phyloP scores from a whole-genome alignment of 2,113 vertebrate genomes.

The Silurus glanis region DNA sequence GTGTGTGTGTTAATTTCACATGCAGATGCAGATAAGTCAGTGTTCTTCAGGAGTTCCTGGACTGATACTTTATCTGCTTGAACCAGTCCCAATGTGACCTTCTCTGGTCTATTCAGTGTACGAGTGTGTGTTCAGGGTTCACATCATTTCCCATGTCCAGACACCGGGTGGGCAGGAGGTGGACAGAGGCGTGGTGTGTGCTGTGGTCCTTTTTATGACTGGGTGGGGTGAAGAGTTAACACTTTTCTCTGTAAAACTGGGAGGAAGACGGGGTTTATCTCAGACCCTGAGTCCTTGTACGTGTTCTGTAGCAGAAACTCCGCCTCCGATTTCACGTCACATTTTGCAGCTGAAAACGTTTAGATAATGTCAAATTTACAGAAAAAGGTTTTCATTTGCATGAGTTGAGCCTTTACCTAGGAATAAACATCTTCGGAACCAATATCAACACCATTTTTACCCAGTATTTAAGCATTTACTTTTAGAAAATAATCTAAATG shows the following conservation, averaged over 20 bases:
- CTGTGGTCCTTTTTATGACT: background rate
- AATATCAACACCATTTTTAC: no score
- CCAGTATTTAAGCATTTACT: background rate
- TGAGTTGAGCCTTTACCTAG: no score
- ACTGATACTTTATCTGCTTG: constrained; percentile 42
- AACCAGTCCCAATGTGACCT: constrained; percentile 13
- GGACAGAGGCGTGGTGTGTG: background rate
- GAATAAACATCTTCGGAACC: no score
- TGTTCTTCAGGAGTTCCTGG: constrained; percentile 11
- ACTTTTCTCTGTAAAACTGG: background rate
- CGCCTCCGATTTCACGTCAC: background rate
- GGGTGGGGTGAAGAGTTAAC: background rate
- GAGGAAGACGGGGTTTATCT: background rate
- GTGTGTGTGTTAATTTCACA: background rate
- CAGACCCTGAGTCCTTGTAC: background rate
- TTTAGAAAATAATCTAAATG: background rate
- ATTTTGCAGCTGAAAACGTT: background rate
- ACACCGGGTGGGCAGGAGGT: background rate
- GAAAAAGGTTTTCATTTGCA: no score
- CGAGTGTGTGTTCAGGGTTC: constrained; percentile 8
- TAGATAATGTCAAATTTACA: background rate
- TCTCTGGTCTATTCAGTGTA: background rate
- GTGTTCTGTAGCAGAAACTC: background rate
- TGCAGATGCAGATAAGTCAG: constrained; percentile 18
- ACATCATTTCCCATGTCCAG: constrained; percentile 28